Percentiles rank a stretch among this genome's conserved stretches.
These are phyloP conservation scores for Hypotaenidia okinawae DNA, from an alignment of 2,797 vertebrate genomes.

Conservation along the genomic window DNA sequence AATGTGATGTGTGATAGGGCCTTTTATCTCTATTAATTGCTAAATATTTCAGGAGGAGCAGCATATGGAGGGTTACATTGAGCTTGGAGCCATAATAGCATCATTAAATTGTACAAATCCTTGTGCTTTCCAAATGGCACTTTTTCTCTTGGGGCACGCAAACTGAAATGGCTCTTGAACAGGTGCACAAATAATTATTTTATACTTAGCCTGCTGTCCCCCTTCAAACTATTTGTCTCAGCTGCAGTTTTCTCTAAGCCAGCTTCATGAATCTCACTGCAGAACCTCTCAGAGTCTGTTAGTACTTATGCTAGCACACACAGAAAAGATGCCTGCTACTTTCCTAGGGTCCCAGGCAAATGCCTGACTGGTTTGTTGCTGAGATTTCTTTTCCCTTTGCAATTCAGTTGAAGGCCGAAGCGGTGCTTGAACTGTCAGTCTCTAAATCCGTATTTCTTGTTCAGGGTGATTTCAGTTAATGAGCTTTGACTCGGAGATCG, in stretches of 20 bases:
- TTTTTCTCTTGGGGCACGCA: slow-evolving; percentile 24
- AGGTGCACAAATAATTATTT: slow-evolving; percentile 48
- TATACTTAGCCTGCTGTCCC: background rate
- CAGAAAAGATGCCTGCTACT: background rate
- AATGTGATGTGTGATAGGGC: background rate
- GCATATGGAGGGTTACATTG: background rate
- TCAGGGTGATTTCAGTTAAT: background rate
- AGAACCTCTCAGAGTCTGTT: background rate
- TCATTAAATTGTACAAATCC: background rate
- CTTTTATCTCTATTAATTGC: slow-evolving; percentile 25
- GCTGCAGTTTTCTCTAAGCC: background rate
- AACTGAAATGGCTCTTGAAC: background rate
- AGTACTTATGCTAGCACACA: background rate
- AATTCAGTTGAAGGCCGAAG: background rate
- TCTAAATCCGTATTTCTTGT: background rate
- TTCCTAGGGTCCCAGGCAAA: background rate
- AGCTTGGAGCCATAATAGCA: background rate
- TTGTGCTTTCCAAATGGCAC: background rate
- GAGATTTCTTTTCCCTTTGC: background rate
- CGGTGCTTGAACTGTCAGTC: background rate
- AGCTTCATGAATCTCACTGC: background rate
- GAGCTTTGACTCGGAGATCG: background rate
- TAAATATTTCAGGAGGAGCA: slow-evolving; percentile 55
- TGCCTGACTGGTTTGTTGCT: background rate
- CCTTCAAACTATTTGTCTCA: background rate